Conservation (phyloP, 2,113 vertebrate species). For the Callorhinus ursinus region DNA sequence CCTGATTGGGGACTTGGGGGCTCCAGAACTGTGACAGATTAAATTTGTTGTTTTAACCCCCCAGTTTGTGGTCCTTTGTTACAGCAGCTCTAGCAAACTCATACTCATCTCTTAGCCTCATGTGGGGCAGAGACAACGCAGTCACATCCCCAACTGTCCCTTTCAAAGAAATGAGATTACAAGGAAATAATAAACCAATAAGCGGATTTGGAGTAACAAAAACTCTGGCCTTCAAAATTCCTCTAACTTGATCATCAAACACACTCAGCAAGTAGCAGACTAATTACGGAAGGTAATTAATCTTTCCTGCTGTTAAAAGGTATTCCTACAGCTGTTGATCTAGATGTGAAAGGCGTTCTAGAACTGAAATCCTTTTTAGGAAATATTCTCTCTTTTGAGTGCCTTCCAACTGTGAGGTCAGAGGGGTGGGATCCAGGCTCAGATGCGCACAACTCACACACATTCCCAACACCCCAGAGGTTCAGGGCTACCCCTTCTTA, state of each 20-base stretch:
- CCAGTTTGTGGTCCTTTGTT: no score
- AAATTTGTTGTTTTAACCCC: no score
- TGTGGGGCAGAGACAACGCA: neutral
- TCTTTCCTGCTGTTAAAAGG: neutral
- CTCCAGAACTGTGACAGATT: neutral
- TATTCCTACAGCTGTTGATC: neutral
- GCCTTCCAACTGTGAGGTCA: no score
- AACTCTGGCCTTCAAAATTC: neutral
- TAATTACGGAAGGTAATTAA: neutral
- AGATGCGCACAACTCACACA: neutral
- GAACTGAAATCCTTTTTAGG: neutral
- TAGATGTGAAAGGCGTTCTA: neutral
- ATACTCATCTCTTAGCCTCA: neutral
- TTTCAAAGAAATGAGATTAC: neutral
- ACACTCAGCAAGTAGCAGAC: neutral
- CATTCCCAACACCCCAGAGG: fast-evolving
- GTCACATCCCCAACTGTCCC: neutral
- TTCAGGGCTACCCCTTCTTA: neutral
- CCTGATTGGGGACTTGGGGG: neutral
- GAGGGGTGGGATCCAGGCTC: fast-evolving
- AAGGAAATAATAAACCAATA: neutral
- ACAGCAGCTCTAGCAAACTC: neutral
- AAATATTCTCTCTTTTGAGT: neutral
- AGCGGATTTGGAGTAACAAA: neutral
- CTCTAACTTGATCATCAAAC: neutral